Evolutionary conservation across 1,140 invertebrate species (phyloP), one percentile per base, ranked within the genome.

Genomic region (Micrasema minimum): DNA sequence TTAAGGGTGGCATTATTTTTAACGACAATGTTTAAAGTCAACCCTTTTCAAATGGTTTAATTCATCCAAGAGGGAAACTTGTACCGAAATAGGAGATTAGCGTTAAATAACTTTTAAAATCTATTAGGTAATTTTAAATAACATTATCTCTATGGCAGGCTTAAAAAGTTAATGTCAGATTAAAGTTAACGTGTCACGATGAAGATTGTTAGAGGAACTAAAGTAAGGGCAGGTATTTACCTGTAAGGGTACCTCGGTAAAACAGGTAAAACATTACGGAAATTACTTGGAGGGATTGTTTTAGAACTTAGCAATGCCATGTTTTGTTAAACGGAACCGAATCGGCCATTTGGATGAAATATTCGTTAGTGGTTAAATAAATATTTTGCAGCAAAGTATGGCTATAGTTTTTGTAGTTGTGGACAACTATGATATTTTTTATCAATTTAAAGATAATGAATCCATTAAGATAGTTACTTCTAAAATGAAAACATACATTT

Each of bases 31-130:
- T 20, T 14, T 18, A 12, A 41, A 59, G 37, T 59, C 38, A 59
- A 59, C 31, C 35, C 55, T n/a, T 59, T 55, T 18, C 35, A 23
- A 41, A 16, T 9, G 37, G 18, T 59, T 59, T 59, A 18, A 41
- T 41, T 22, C 55, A 23, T 37, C 35, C 14, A 10, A 20, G 35
- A 59, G 16, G 37, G 37, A 59, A 38, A 38, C 35, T 41, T 59
- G 37, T 22, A 38, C 55, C 37, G 2, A 35, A 59, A 43, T 41
- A n/a, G 14, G 10, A 59, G 37, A 23, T 22, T 12, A 20, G 22
- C 37, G 18, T 59, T 59, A 11, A 23, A 35, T 43, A 41, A 41
- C 35, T 43, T 43, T 59, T 59, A 22, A 59, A 59, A 59, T 41
- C 16, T 59, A 59, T 59, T 59, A 59, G 35, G 23, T 31, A 35